Conservation (phyloP, 2,113 vertebrate species). For the Spheniscus mendiculus region DNA sequence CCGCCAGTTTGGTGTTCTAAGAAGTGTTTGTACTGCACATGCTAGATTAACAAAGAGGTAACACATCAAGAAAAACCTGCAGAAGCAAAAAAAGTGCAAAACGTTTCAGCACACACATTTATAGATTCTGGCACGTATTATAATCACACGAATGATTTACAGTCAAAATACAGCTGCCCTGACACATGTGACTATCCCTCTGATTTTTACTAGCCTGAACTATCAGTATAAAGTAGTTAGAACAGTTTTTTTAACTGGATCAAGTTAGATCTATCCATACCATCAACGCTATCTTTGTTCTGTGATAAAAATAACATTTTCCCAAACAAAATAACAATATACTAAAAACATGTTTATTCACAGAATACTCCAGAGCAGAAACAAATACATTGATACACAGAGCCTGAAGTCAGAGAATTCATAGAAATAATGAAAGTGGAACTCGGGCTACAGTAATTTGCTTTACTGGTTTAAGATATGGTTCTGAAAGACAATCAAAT, state of each 20-base stretch:
- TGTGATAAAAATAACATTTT: not conserved
- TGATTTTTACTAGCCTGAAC: not conserved
- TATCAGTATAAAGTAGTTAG: not conserved
- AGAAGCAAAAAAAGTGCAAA: not conserved
- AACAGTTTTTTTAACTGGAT: not conserved
- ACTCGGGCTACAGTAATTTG: not conserved
- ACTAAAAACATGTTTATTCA: not conserved
- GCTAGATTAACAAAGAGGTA: constrained; percentile 98
- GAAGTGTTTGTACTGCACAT: constrained; percentile 94
- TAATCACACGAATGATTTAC: constrained; percentile 79
- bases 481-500: not conserved
- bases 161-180: not conserved
- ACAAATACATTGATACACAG: not conserved
- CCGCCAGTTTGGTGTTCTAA: constrained; percentile 96
- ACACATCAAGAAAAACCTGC: constrained; percentile 99
- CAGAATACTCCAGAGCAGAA: not conserved
- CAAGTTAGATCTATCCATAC: not conserved
- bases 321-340: not conserved
- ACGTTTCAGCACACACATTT: not conserved
- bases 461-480: not conserved
- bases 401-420: not conserved
- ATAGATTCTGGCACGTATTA: not conserved
- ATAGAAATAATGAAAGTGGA: not conserved
- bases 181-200: not conserved
- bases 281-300: not conserved